A percentile compares a stretch with the other conserved stretches of the same genome.
Evolutionary conservation across 2,888 invertebrate genomes (phyloP).

Genomic region (Eristalis pertinax): DNA sequence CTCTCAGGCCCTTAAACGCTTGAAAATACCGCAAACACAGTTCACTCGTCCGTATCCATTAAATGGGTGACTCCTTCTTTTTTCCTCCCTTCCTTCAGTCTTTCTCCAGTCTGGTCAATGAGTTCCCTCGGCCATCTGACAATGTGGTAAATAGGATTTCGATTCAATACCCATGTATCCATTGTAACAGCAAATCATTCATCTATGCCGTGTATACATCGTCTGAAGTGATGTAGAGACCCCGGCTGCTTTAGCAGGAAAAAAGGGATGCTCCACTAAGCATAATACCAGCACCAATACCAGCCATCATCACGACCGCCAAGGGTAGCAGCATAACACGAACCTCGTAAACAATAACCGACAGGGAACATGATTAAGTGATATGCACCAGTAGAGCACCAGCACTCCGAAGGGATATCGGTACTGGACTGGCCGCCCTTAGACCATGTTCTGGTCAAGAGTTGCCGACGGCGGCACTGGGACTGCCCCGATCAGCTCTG

Average conservation of each 20-base stretch:
- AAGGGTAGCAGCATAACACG: neutral
- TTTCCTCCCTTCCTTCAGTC: neutral
- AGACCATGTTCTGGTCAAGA: slow-evolving; percentile 44
- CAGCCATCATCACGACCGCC: slow-evolving; percentile 28
- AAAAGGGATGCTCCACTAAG: slow-evolving; percentile 54
- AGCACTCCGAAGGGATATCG: neutral
- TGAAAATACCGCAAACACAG: neutral
- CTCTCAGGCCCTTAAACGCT: neutral
- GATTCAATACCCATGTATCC: slow-evolving; percentile 23
- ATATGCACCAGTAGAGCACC: slow-evolving; percentile 47
- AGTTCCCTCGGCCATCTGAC: slow-evolving; percentile 13
- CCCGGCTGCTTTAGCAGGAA: neutral
- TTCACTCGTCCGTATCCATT: neutral
- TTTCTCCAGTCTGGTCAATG: neutral
- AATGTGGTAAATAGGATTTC: slow-evolving; percentile 57
- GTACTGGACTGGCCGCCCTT: slow-evolving; percentile 29
- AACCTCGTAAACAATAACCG: slow-evolving; percentile 64
- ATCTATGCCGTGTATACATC: slow-evolving; percentile 15
- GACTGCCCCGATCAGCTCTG: slow-evolving; percentile 6
- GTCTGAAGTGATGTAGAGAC: neutral
- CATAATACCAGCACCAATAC: slow-evolving; percentile 26
- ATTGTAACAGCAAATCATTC: slow-evolving; percentile 35
- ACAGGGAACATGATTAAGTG: slow-evolving; percentile 68
- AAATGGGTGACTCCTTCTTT: neutral
- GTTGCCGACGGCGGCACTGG: slow-evolving; percentile 18